Conservation (phyloP, 2,113 vertebrate species). For the Albula goreensis region DNA sequence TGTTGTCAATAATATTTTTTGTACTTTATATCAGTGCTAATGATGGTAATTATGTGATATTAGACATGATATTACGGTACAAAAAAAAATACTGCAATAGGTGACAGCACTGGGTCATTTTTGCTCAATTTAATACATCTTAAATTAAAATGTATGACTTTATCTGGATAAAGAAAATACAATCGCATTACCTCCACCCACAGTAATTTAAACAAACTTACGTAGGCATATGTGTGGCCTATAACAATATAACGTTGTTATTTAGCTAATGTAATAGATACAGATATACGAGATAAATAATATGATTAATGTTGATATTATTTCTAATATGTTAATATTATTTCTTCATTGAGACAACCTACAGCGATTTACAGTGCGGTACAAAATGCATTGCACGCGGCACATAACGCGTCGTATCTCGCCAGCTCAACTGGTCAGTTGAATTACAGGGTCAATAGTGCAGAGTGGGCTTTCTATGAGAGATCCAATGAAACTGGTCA, state of each 20-base stretch:
- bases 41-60: neutral
- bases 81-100: neutral
- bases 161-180: neutral
- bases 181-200: neutral
- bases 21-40: neutral
- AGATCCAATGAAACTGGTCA: conserved; percentile 68
- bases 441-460: conserved; percentile 81
- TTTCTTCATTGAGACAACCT: neutral
- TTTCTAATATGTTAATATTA: neutral
- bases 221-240: neutral
- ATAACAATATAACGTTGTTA: neutral
- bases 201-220: neutral
- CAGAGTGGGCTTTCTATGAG: conserved; percentile 26
- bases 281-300: neutral
- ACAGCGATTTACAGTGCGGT: neutral
- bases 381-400: neutral
- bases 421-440: conserved; percentile 71
- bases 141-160: neutral
- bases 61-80: neutral
- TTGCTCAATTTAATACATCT: neutral
- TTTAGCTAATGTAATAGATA: neutral
- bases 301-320: neutral
- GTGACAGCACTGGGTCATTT: neutral
- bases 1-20: neutral
- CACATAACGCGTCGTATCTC: conserved; percentile 44